A percentile compares a stretch with the other conserved stretches of the same genome.
Conservation (phyloP, 2,113 vertebrate species). For the Cyphomyrus discorhynchus region DNA sequence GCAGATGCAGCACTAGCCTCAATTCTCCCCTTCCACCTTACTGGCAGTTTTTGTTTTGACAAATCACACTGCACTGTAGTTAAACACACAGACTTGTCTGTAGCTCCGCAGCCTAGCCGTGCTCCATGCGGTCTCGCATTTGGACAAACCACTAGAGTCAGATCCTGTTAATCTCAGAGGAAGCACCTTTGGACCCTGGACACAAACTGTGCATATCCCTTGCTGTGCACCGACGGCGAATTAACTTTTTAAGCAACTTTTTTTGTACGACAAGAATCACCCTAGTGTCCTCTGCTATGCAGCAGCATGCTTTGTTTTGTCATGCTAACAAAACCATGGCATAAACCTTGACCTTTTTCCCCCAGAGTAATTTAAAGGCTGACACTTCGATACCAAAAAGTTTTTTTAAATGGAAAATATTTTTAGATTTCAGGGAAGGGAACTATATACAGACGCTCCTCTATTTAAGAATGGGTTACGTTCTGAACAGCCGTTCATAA, state of each 20-base stretch:
- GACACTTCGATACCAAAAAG: not conserved
- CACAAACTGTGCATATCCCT: conserved; percentile 26
- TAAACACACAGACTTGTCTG: not conserved
- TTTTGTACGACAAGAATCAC: conserved; percentile 8
- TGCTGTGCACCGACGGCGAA: not conserved
- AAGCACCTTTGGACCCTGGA: conserved; percentile 28
- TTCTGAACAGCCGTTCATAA: too few relatives aligned
- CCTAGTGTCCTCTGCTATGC: not conserved
- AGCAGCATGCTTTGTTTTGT: not conserved
- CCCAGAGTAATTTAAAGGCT: not conserved
- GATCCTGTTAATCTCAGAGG: conserved; percentile 43
- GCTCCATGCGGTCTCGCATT: not conserved
- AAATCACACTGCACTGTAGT: not conserved
- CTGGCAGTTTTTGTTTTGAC: not conserved
- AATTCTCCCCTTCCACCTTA: not conserved
- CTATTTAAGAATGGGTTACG: too few relatives aligned
- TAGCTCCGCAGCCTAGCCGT: not conserved
- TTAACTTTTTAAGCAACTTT: conserved; percentile 27
- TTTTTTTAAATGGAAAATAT: not conserved
- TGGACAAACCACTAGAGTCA: conserved; percentile 15
- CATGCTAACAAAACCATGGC: not conserved
- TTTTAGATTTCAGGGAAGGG: not conserved
- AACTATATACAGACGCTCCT: not conserved
- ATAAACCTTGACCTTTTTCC: not conserved
- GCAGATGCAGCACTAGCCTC: not conserved